Evolutionary conservation across 2,888 invertebrate genomes (phyloP), one percentile per base, ranked within the genome.

Genomic region (Venusia cambrica): DNA sequence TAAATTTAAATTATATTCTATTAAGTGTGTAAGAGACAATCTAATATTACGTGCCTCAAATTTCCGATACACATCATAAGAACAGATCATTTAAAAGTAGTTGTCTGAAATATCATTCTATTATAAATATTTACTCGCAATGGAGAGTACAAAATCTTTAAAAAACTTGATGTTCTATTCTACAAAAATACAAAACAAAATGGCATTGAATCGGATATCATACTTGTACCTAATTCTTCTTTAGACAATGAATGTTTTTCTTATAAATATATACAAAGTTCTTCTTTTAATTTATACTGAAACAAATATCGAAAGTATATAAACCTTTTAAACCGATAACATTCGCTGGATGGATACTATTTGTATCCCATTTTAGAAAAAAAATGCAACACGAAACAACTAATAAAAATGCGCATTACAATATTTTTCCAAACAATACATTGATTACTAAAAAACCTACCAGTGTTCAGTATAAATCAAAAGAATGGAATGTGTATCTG

Each of bases 11-110:
- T 64, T 62, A 71, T 74, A 75, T 69, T 75, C 70, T 68, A 75
- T 65, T 83, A 76, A 74, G 72, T 65, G 63, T 70, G 57, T 75
- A 73, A 63, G 44, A 66, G 61, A 73, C 70, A 72, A 69, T 73
- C 62, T 73, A 68, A 66, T 63, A 66, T 66, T 64, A 70, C 68
- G 84, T 84, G 84, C 83, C 84, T 84, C 78, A 53, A 73, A 69
- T 57, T 62, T 66, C 69, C 62, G 68, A 69, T 73, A 72, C 69
- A n/a, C 67, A 53, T 48, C 51, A 43, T 50, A 36, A 16, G 31
- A 14, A 30, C 20, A 9, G 3, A 26, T 2, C 5, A 20, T 24
- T 26, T 11, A 7, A 25, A 4, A n/a, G n/a, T n/a, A n/a, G n/a
- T n/a, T n/a, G n/a, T n/a, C n/a, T n/a, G n/a, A n/a, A n/a, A n/a